These are phyloP conservation scores for Arctia plantaginis DNA, from an alignment of 2,888 invertebrate genomes.

Conservation along the genomic window DNA sequence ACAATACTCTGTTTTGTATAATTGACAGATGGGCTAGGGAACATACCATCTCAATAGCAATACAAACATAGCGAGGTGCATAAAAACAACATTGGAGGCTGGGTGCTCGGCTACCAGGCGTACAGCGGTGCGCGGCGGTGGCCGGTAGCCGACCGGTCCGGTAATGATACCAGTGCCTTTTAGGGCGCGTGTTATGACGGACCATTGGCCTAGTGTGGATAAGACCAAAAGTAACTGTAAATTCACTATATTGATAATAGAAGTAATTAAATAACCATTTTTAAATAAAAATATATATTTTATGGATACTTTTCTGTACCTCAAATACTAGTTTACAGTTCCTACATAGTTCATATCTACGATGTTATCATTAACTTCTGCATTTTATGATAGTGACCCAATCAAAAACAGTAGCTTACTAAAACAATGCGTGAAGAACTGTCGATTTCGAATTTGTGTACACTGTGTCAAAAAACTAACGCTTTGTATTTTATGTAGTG, in stretches of 20 bases:
- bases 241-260: neutral
- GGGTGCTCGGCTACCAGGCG: constrained; percentile 75
- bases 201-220: constrained; percentile 69
- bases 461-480: too few relatives aligned
- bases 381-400: neutral
- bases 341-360: neutral
- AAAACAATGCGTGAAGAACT: neutral
- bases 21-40: constrained; percentile 61
- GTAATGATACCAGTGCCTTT: constrained; percentile 84
- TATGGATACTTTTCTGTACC: neutral
- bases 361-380: neutral
- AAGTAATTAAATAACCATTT: neutral
- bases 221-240: constrained; percentile 53
- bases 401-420: neutral
- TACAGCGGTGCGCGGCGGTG: constrained; percentile 71
- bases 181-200: constrained; percentile 81
- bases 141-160: constrained; percentile 76
- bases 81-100: constrained; percentile 76
- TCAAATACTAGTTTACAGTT: neutral
- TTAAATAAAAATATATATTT: neutral
- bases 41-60: constrained; percentile 74
- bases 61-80: constrained; percentile 74
- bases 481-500: too few relatives aligned
- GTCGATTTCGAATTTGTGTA: neutral
- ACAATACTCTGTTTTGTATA: constrained; percentile 32